Conservation (phyloP, 2,113 vertebrate genomes). For the Dasyornis broadbenti region DNA sequence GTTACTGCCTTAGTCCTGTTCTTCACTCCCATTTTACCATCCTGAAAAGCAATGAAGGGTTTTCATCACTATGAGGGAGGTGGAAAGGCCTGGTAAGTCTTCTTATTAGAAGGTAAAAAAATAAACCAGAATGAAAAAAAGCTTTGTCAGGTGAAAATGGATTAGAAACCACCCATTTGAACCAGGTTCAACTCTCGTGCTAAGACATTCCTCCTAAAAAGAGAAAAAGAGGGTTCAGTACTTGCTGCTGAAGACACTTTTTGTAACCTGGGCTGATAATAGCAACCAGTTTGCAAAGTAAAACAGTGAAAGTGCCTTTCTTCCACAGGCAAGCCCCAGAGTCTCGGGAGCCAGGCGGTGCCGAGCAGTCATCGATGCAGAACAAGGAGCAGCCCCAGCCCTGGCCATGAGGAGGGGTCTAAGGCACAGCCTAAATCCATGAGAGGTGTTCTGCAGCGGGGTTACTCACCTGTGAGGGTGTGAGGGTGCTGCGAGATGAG, state of each 20-base stretch:
- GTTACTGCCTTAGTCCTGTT: not conserved
- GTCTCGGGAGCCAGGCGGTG: not conserved
- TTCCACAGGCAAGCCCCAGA: not conserved
- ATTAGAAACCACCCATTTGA: not conserved
- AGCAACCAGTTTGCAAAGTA: not conserved
- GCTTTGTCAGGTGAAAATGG: not conserved
- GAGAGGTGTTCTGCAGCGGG: not conserved
- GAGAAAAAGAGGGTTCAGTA: not conserved
- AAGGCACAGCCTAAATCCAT: not conserved
- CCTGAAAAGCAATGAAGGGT: not conserved
- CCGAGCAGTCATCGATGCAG: no score
- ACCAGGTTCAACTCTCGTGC: not conserved
- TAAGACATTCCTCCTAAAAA: not conserved
- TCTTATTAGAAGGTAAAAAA: not conserved
- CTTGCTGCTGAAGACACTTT: not conserved
- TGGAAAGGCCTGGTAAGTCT: not conserved
- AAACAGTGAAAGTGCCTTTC: not conserved
- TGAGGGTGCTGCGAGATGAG: no score
- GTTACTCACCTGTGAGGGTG: not conserved
- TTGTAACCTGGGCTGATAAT: not conserved
- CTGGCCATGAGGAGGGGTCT: not conserved
- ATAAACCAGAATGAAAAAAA: not conserved
- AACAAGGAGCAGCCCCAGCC: not conserved
- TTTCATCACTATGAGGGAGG: not conserved
- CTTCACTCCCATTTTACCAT: not conserved